These are phyloP conservation scores for Lagria hirta DNA, from an alignment of 2,888 invertebrate genomes.

Conservation along the genomic window DNA sequence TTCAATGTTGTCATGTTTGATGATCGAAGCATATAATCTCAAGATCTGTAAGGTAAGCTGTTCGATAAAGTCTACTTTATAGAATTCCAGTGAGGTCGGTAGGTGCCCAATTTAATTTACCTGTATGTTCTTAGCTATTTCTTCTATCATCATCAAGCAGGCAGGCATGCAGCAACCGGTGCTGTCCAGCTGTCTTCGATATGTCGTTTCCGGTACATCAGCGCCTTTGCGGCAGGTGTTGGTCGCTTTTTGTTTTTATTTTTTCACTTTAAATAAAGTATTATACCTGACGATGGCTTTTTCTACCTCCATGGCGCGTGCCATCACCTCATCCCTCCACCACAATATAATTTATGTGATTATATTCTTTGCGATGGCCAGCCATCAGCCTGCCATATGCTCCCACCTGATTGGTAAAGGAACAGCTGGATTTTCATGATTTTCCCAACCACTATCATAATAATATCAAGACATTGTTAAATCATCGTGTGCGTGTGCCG, in stretches of 20 bases:
- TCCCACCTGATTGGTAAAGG: constrained; percentile 17
- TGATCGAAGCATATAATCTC: too few species aligned
- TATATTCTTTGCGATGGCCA: constrained; percentile 34
- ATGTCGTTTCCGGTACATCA: constrained; percentile 39
- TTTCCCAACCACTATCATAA: too few species aligned
- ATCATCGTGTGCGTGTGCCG: constrained; percentile 2
- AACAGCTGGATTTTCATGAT: constrained; percentile 20
- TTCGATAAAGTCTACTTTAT: not conserved
- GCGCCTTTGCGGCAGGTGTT: constrained; percentile 39
- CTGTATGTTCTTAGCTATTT: too few species aligned
- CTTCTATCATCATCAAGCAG: too few species aligned
- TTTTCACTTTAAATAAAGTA: constrained; percentile 22
- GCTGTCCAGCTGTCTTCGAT: constrained; percentile 24
- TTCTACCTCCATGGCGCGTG: constrained; percentile 35
- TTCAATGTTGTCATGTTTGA: too few species aligned
- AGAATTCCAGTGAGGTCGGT: constrained; percentile 11
- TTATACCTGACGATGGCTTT: constrained; percentile 27
- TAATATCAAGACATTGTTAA: constrained; percentile 7
- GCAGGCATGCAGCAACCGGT: constrained; percentile 10
- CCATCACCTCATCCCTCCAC: too few species aligned
- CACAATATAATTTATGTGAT: constrained; percentile 42
- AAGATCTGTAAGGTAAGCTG: too few species aligned
- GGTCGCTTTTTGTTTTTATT: constrained; percentile 38
- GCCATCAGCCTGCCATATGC: constrained; percentile 39
- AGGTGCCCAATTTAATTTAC: constrained; percentile 21